A percentile compares a stretch with the other conserved stretches of the same genome.
These are phyloP conservation scores for Drosophila testacea DNA, from an alignment of 2,888 invertebrate genomes.

Conservation along the genomic window DNA sequence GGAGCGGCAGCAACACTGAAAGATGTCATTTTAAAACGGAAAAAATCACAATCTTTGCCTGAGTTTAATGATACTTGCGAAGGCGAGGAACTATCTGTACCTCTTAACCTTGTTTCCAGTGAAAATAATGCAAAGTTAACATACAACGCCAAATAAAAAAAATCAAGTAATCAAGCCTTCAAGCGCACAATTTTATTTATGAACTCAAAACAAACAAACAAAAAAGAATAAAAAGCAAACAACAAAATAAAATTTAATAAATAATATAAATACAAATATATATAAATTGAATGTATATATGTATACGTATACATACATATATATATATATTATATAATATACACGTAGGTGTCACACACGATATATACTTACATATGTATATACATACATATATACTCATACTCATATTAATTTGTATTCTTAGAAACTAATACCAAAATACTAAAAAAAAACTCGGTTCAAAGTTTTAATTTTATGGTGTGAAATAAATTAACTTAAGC, in stretches of 20 bases:
- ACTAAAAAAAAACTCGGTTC: slow-evolving; percentile 55
- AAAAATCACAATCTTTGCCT: slow-evolving; percentile 66
- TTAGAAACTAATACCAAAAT: slow-evolving; percentile 80
- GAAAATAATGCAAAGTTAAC: slow-evolving; percentile 79
- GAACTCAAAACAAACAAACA: slow-evolving; percentile 31
- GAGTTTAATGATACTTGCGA: slow-evolving; percentile 65
- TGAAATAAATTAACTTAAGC: slow-evolving; percentile 66
- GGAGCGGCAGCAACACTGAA: slow-evolving; percentile 63
- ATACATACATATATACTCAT: slow-evolving; percentile 59
- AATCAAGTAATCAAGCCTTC: slow-evolving; percentile 58
- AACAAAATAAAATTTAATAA: slow-evolving; percentile 5
- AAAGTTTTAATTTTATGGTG: slow-evolving; percentile 69
- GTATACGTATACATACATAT: slow-evolving; percentile 17
- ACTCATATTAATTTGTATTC: slow-evolving; percentile 68
- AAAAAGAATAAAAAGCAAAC: slow-evolving; percentile 3
- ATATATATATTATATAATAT: slow-evolving; percentile 16
- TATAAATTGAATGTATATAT: slow-evolving; percentile 14
- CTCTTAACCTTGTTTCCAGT: slow-evolving; percentile 81
- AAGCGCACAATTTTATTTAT: slow-evolving; percentile 71
- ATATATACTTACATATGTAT: slow-evolving; percentile 53
- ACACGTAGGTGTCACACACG: slow-evolving; percentile 39
- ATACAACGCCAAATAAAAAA: slow-evolving; percentile 79
- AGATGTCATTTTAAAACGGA: slow-evolving; percentile 69
- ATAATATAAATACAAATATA: slow-evolving; percentile 9
- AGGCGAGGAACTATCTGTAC: slow-evolving; percentile 73